These are phyloP conservation scores for Parnassius orleans DNA, from an alignment of 2,888 invertebrate species.

Conservation along the genomic window DNA sequence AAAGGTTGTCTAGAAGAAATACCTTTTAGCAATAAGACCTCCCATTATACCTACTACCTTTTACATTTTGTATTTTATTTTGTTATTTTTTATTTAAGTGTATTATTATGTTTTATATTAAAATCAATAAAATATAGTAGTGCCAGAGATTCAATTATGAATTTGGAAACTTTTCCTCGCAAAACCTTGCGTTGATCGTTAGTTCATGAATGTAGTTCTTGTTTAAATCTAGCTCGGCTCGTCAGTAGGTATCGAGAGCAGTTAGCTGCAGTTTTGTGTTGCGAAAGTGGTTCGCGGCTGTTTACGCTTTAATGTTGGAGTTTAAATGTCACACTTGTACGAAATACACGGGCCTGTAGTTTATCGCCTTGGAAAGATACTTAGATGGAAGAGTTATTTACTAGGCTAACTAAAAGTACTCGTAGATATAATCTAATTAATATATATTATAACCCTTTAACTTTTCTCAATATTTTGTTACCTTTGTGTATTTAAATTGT, in stretches of 20 bases:
- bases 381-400: conserved; percentile 8
- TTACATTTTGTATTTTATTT: no score
- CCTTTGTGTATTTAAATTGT: no score
- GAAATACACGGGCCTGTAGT: conserved; percentile 14
- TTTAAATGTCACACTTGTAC: conserved; percentile 22
- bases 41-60: no score
- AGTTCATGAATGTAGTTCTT: conserved; percentile 19
- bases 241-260: conserved; percentile 25
- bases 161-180: neutral
- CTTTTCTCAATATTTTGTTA: no score
- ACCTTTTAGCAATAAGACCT: no score
- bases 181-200: conserved; percentile 13
- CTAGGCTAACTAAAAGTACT: neutral
- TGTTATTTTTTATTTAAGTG: no score
- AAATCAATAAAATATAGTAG: no score
- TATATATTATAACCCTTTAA: no score
- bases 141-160: no score
- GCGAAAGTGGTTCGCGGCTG: conserved; percentile 23
- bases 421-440: no score
- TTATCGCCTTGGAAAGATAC: conserved; percentile 19
- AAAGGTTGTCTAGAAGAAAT: no score
- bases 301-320: conserved; percentile 9
- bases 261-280: conserved; percentile 16
- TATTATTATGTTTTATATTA: no score
- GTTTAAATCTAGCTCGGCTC: conserved; percentile 9